Percentiles rank a stretch among this genome's conserved stretches.
These are phyloP conservation scores for Sylvia atricapilla DNA, from an alignment of 2,113 vertebrate genomes.

Conservation along the genomic window DNA sequence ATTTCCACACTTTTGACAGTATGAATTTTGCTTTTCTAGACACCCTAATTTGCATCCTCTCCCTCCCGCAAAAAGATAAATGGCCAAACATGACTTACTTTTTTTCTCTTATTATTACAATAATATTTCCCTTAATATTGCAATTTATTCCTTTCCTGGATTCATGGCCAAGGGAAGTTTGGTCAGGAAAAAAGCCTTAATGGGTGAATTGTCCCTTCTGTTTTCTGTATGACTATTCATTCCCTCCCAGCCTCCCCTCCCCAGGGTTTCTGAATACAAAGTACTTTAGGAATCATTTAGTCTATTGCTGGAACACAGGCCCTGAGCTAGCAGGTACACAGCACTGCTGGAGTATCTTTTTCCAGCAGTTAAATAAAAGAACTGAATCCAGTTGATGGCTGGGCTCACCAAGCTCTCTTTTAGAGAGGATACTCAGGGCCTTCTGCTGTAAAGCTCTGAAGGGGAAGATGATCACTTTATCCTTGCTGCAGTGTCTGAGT, in stretches of 20 bases:
- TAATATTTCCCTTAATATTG: not conserved
- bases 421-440: not conserved
- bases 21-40: not conserved
- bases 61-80: not conserved
- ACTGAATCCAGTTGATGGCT: not conserved
- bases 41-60: not conserved
- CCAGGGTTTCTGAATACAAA: not conserved
- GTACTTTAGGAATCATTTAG: not conserved
- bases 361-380: not conserved
- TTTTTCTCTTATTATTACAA: not conserved
- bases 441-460: not conserved
- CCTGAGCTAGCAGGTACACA: not conserved
- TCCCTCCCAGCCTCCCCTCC: not conserved
- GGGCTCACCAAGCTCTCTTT: not conserved
- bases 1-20: not conserved
- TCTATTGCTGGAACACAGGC: not conserved
- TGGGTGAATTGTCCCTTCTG: not conserved
- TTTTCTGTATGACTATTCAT: not conserved
- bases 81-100: not conserved
- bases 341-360: not conserved
- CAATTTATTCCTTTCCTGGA: not conserved
- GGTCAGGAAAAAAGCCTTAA: not conserved
- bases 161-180: not conserved
- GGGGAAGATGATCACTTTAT: constrained; percentile 30
- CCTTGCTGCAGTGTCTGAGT: constrained; percentile 62